These are phyloP conservation scores for Lepidonotus clava DNA, from an alignment of 2,888 invertebrate genomes.

Conservation along the genomic window DNA sequence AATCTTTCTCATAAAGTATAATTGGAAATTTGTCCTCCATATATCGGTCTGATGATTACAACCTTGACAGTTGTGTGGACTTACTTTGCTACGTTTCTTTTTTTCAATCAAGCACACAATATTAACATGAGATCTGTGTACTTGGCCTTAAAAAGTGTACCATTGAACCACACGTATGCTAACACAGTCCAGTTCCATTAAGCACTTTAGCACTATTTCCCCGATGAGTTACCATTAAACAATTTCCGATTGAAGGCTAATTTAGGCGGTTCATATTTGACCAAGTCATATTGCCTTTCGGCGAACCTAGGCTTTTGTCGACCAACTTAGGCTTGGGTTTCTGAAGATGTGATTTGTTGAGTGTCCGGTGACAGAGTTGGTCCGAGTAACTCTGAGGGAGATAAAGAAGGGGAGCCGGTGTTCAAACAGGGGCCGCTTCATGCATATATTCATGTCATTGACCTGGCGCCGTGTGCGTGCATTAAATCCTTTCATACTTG, in stretches of 20 bases:
- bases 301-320: too few species aligned
- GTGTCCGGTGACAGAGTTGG: background rate
- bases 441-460: slow-evolving; percentile 16
- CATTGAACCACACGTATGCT: too few species aligned
- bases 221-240: background rate
- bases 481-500: too few species aligned
- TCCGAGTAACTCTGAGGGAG: background rate
- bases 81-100: too few species aligned
- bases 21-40: too few species aligned
- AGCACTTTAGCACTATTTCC: background rate
- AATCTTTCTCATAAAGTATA: too few species aligned
- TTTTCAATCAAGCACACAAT: too few species aligned
- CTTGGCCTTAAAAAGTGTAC: too few species aligned
- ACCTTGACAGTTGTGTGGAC: too few species aligned
- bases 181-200: too few species aligned
- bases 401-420: background rate
- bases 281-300: background rate
- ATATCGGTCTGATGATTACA: too few species aligned
- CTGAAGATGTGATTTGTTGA: slow-evolving; percentile 11
- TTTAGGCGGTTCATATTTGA: background rate
- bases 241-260: background rate
- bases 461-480: background rate
- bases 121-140: too few species aligned
- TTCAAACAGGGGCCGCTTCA: background rate
- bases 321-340: background rate